phyloP scores from a whole-genome alignment of 2,888 invertebrate species.

The Eustalomyia histrio region DNA sequence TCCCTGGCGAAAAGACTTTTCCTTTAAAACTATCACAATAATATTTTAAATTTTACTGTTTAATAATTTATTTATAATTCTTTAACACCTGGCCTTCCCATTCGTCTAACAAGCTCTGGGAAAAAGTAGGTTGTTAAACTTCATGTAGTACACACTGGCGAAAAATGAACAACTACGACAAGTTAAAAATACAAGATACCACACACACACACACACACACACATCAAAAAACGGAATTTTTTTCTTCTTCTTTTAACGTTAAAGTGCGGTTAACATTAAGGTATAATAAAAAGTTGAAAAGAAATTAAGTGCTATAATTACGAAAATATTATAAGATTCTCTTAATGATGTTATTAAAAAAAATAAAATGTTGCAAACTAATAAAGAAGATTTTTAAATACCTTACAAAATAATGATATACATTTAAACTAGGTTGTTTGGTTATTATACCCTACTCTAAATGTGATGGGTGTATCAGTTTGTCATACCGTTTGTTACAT shows the following conservation, averaged over 20 bases:
- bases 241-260: background rate
- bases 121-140: conserved; percentile 25
- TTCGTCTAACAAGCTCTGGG: background rate
- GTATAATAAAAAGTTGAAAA: background rate
- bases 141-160: conserved; percentile 5
- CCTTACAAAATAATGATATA: too few species aligned
- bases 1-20: too few species aligned
- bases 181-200: background rate
- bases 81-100: background rate
- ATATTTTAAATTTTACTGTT: too few species aligned
- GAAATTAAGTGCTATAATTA: background rate
- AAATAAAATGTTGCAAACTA: background rate
- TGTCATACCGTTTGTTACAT: too few species aligned
- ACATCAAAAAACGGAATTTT: background rate
- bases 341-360: conserved; percentile 8
- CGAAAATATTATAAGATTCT: background rate
- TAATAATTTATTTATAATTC: too few species aligned
- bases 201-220: background rate
- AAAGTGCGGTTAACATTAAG: conserved; percentile 7
- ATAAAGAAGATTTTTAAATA: background rate
- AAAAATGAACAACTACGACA: conserved; percentile 13
- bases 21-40: too few species aligned
- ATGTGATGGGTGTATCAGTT: too few species aligned
- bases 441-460: too few species aligned
- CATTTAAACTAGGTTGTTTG: too few species aligned